These are phyloP conservation scores for Drosophila seguyi DNA, from an alignment of 1,140 invertebrate genomes.

Conservation along the genomic window DNA sequence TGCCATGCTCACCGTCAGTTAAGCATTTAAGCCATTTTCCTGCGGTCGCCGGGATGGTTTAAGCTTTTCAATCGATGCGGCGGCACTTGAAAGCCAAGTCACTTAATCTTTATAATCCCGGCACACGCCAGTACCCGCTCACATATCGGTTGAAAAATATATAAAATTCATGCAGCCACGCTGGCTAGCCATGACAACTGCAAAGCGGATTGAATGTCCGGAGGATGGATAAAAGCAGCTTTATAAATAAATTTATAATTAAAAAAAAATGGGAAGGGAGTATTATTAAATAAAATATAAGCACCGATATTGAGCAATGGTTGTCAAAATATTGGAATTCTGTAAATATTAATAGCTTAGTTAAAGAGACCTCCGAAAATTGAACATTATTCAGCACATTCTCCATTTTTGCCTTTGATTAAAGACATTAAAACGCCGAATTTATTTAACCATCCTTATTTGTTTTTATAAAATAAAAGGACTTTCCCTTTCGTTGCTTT, in stretches of 20 bases:
- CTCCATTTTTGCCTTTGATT: too few relatives aligned
- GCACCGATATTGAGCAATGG: not conserved
- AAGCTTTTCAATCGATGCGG: slow-evolving; percentile 13
- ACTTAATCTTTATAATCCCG: slow-evolving; percentile 12
- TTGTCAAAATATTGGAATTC: not conserved
- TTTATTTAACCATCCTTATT: not conserved
- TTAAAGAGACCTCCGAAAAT: not conserved
- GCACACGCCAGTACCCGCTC: slow-evolving; percentile 5
- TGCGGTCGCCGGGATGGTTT: slow-evolving; percentile 13
- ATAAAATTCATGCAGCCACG: slow-evolving; percentile 9
- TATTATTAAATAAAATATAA: not conserved
- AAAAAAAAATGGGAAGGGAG: not conserved
- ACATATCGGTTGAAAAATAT: slow-evolving; percentile 12
- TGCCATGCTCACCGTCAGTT: slow-evolving; percentile 21
- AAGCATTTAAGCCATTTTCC: slow-evolving; percentile 28
- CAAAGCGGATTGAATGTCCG: slow-evolving; percentile 16
- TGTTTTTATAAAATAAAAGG: slow-evolving; percentile 19
- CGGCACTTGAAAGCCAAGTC: slow-evolving; percentile 8
- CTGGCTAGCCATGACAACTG: slow-evolving; percentile 3
- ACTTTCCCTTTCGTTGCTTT: not conserved
- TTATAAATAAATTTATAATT: slow-evolving; percentile 6
- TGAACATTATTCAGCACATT: not conserved
- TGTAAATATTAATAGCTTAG: not conserved
- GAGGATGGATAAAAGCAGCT: slow-evolving; percentile 5
- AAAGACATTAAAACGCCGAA: not conserved